Evolutionary conservation across 2,113 vertebrate species (phyloP).

Genomic region (Panthera tigris): DNA sequence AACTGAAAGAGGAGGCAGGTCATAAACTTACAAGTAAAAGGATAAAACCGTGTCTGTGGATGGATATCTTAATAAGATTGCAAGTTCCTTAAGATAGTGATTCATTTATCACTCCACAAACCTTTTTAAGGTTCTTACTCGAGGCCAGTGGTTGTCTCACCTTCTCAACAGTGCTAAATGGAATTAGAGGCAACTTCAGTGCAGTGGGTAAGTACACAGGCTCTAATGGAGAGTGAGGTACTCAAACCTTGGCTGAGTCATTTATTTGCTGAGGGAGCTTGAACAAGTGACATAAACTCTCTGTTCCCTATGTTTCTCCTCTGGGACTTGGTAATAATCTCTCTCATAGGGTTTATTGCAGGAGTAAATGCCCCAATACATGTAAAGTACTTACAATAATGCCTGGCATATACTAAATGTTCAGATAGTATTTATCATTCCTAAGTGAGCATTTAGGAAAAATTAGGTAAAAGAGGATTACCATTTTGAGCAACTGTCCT

Average conservation of each 20-base stretch:
- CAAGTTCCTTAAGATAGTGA: not conserved
- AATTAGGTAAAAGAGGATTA: conserved; percentile 16
- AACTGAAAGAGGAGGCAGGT: not conserved
- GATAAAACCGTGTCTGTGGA: not conserved
- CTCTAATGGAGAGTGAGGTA: not conserved
- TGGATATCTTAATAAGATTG: not conserved
- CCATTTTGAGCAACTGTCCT: not conserved
- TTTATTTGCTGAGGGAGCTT: not conserved
- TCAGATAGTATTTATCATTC: not conserved
- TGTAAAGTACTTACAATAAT: conserved; percentile 12
- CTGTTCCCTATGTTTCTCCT: not conserved
- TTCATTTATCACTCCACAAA: not conserved
- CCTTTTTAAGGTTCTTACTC: not conserved
- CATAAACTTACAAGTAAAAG: not conserved
- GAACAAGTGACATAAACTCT: not conserved
- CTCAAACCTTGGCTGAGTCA: not conserved
- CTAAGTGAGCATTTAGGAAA: not conserved
- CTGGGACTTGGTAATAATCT: not conserved
- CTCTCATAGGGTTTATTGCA: not conserved
- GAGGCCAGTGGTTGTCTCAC: not conserved
- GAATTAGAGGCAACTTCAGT: not conserved
- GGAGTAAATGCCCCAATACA: not conserved
- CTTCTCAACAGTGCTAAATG: not conserved
- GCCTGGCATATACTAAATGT: not conserved
- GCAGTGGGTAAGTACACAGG: not conserved